Base-by-base conservation (phyloP, 2,797 vertebrate species). In the Tiaroga cobitis region DNA sequence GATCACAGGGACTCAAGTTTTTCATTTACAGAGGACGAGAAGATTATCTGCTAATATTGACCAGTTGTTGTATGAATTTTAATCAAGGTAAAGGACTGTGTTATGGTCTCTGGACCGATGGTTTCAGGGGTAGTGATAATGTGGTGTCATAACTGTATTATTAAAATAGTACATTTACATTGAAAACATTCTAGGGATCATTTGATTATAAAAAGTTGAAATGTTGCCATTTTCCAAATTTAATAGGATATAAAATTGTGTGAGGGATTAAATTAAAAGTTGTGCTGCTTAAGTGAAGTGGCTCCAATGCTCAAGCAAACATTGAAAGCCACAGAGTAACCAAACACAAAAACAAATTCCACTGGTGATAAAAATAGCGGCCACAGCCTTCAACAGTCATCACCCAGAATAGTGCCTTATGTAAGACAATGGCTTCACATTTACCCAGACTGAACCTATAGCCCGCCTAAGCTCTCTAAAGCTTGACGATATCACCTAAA, bases 351-450 rank as follows among this genome's bases (percentile, higher is more conserved):
- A 51, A 54, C 51, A 51, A 16, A 75, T 79, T 68, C 67, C 51
- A 76, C 49, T 39, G 37, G 46, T 69, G 87, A 84, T 92, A 92
- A 91, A 93, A 92, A 93, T 92, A 93, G 91, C 85, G 41, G 85
- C 81, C 86, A 85, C 88, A 89, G 59, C 86, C 83, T 87, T 87
- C 89, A 89, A 87, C 82, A 91, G 41, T 85, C 91, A 90, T 70
- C 81, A 81, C 51, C 80, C 86, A 87, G 80, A 85, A 87, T 72
- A 76, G 93, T 90, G 92, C 85, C 88, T 83, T 67, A 67, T 67
- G 59, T 76, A 83, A 83, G 43, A 83, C 72, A 63, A 76, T 67
- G 15, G 43, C 32, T 68, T 54, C 41, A 76, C 81, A 49, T 75
- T 63, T 67, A 34, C 56, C 29, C 39, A 41, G 37, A 49, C 29